Conservation (phyloP, 2,797 vertebrate genomes). For the Cirrhinus molitorella region DNA sequence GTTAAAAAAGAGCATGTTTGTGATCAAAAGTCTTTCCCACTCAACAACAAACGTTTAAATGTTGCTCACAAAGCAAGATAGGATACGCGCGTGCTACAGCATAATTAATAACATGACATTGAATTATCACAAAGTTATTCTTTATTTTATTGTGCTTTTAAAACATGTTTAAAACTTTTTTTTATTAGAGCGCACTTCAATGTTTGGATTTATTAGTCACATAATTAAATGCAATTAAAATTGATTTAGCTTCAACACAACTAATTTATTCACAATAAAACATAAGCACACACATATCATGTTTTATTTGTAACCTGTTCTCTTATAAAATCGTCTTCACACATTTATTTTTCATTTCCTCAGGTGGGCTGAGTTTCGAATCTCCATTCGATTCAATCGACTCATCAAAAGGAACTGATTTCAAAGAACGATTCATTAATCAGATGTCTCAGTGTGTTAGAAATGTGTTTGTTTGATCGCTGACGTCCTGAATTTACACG, state of each 20-base stretch:
- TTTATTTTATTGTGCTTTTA: no score
- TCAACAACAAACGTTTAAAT: neutral
- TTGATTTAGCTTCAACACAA: neutral
- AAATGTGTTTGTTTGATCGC: neutral
- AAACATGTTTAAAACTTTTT: no score
- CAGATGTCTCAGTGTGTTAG: no score
- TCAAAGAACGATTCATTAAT: neutral
- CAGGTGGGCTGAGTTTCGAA: neutral
- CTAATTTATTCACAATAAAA: neutral
- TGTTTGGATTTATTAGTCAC: neutral
- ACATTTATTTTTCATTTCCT: neutral
- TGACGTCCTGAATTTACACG: neutral
- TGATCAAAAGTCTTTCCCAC: no score
- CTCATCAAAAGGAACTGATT: neutral
- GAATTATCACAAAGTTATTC: no score
- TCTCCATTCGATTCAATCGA: neutral
- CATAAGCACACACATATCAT: no score
- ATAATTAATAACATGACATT: no score
- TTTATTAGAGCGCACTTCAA: no score
- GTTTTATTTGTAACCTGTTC: neutral
- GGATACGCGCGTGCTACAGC: no score
- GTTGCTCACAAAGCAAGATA: neutral
- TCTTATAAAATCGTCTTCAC: neutral
- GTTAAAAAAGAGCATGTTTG: neutral
- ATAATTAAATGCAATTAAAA: neutral